Evolutionary conservation across 2,113 vertebrate genomes (phyloP).

Genomic region (Oncorhynchus keta): DNA sequence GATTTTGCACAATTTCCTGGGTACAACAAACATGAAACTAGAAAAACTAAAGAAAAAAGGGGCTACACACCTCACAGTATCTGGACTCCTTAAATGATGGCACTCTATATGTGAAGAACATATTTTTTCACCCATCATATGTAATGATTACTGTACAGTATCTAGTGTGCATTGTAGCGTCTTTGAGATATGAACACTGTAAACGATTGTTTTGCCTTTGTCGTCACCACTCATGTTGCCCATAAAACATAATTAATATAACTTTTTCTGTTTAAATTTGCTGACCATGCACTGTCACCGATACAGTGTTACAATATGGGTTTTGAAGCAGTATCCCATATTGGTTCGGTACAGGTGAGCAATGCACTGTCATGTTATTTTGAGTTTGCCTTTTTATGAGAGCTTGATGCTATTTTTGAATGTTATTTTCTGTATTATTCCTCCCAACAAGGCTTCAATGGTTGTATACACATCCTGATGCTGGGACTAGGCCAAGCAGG

Average conservation of each 20-base stretch:
- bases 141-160: neutral
- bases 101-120: neutral
- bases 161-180: neutral
- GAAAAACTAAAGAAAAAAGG: neutral
- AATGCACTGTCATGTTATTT: constrained; percentile 24
- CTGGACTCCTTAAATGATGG: neutral
- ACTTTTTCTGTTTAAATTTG: constrained; percentile 18
- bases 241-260: constrained; percentile 18
- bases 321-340: constrained; percentile 23
- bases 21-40: neutral
- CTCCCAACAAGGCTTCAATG: constrained; percentile 17
- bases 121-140: neutral
- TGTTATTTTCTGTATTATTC: constrained; percentile 8
- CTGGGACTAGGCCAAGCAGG: constrained; percentile 22
- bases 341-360: constrained; percentile 29
- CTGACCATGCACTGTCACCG: constrained; percentile 27
- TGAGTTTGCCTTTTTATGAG: neutral
- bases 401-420: constrained; percentile 2
- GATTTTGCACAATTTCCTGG: neutral
- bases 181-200: neutral
- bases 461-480: constrained; percentile 1
- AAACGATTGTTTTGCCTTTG: neutral
- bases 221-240: neutral
- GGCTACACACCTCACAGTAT: neutral
- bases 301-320: constrained; percentile 9